Conservation (phyloP, 2,113 vertebrate species). For the Tenrec ecaudatus region DNA sequence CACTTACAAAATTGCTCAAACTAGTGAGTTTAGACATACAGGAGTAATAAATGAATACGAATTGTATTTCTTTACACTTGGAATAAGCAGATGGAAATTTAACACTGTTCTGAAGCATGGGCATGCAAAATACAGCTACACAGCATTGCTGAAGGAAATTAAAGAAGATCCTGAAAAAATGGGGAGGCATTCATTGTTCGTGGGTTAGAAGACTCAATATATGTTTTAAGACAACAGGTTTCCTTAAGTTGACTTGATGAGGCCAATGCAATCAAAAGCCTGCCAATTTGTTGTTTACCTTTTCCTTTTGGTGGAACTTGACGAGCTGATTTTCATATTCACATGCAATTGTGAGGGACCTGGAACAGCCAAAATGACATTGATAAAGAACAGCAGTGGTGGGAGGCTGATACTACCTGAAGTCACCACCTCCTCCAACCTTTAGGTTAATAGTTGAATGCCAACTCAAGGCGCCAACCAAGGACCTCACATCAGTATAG, state of each 20-base stretch:
- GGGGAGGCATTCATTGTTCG: neutral
- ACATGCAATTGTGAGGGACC: neutral
- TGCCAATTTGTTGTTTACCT: neutral
- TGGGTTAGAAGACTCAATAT: neutral
- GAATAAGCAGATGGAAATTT: neutral
- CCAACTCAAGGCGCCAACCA: neutral
- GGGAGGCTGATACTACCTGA: neutral
- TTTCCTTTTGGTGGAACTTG: neutral
- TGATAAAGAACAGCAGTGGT: neutral
- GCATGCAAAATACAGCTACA: neutral
- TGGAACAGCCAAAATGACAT: slow-evolving; percentile 16
- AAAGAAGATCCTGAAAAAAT: neutral
- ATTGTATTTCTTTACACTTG: neutral
- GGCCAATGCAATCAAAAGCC: neutral
- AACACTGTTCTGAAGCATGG: neutral
- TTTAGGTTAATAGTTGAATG: neutral
- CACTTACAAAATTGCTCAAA: neutral
- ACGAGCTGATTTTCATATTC: slow-evolving; percentile 27
- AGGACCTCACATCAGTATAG: neutral
- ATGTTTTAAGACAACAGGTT: neutral
- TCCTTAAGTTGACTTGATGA: neutral
- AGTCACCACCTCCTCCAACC: neutral
- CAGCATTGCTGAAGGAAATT: neutral
- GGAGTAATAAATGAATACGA: neutral
- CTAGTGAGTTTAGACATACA: neutral